Base-by-base conservation (phyloP, 2,797 vertebrate species). In the Pelochelys cantorii region DNA sequence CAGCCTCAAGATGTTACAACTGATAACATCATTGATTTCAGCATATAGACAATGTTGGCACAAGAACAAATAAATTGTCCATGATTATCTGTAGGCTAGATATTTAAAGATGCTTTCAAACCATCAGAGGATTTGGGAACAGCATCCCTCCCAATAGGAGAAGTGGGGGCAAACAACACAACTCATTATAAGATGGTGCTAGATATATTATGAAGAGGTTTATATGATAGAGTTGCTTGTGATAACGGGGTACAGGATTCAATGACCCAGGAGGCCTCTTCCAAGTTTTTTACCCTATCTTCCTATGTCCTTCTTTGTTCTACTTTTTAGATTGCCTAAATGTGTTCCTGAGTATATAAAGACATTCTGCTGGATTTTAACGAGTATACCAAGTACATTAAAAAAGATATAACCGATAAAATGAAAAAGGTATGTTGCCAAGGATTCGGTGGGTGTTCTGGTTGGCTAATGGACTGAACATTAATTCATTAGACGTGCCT, bases 381-480 rank as follows among this genome's bases (percentile, higher is more conserved):
- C 54, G 57, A 89, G 37, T 54, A 84, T 1, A 86, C 11, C 4
- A 14, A 56, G 31, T 78, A 59, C 13, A 12, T 2, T 68, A 80
- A 88, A 88, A 48, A 94, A 87, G 1, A 12, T 85, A 0, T 55
- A 78, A 78, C 34, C 52, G 20, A 4, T 90, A 74, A 31, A 75
- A 79, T 17, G 37, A 22, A 82, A 78, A 27, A 78, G 1, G 3
- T 75, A 62, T 34, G 4, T 4, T 93, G 78, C 34, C 82, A 75
- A 93, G 57, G 78, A 75, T 15, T 11, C 11, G 29, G 3, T 68
- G 31, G 31, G 9, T 25, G 27, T 93, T 92, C 34, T 88, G 4
- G 75, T 77, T 80, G 27, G 23, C 15, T 88, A 37, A 81, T 84
- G 83, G 5, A 37, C 1, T 75, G 23, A 31, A 48, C 0, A 0